Evolutionary conservation across 2,888 invertebrate species (phyloP), one percentile per base, ranked within the genome.

Genomic region (Mesorhabditis spiculigera): DNA sequence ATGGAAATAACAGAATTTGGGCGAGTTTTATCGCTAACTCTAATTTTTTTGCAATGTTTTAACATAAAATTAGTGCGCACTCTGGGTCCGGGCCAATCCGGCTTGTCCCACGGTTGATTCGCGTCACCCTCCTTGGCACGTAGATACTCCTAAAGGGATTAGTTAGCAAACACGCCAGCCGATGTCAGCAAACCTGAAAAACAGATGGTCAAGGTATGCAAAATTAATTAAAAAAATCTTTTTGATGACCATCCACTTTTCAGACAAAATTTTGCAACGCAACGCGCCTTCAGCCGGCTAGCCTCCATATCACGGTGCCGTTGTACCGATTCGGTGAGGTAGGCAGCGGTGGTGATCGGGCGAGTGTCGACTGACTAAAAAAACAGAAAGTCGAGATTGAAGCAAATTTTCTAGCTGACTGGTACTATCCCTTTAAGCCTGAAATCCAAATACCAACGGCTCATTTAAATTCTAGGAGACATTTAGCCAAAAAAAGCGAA

Each of bases 71-170:
- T 8, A 58, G 41, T 43, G 43, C 67, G 3, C 45, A 81, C 82
- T 76, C 79, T 82, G 43, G 78, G 81, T 73, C 82, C 83, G 5
- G 85, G 83, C 80, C 82, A 81, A 64, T 75, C 79, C 10, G 86
- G 85, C 73, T 85, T 86, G 73, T 85, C 79, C 86, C 86, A 86
- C 41, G 83, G 83, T 73, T 82, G 76, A 73, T 85, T 86, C 43
- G 82, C 85, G 67, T 85, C 85, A 64, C 75, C 77, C 72, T 86
- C 85, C 42, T 80, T 80, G 6, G 81, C 82, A 71, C 73, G 41
- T 45, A 6, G 61, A 16, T 13, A 28, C 43, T 6, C 43, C 61
- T 66, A n/a, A 16, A 44, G 65, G 5, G 66, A 45, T 5, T 45
- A 66, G 45, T 45, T 8, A 66, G 41, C 28, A 28, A 28, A 28